A percentile compares a stretch with the other conserved stretches of the same genome.
Conservation (phyloP, 1,140 invertebrate species). For the Bombus confusus region DNA sequence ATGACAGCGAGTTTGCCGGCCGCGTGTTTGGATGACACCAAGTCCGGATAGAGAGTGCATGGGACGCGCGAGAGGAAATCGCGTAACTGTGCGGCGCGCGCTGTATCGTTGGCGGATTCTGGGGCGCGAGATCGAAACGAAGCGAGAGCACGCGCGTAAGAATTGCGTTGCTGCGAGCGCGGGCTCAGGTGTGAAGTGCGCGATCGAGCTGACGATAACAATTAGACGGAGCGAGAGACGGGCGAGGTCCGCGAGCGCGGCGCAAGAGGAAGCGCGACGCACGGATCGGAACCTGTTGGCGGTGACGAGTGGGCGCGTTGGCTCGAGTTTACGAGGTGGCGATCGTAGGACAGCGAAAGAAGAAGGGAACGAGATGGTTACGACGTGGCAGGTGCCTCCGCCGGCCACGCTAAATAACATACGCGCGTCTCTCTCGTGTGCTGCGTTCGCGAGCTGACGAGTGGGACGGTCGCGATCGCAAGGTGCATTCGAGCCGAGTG, state of each 20-base stretch:
- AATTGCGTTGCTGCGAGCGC: too few relatives aligned
- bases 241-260: background rate
- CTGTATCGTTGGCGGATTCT: too few relatives aligned
- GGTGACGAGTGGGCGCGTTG: constrained; percentile 67
- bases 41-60: too few relatives aligned
- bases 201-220: background rate
- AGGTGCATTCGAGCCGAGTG: constrained; percentile 14
- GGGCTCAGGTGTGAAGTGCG: background rate
- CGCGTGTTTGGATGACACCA: too few relatives aligned
- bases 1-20: too few relatives aligned
- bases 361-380: constrained; percentile 58
- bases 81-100: too few relatives aligned
- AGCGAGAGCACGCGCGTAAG: too few relatives aligned
- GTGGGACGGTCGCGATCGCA: constrained; percentile 28
- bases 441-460: constrained; percentile 21
- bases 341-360: constrained; percentile 51
- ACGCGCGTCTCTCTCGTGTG: constrained; percentile 39
- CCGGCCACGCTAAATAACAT: constrained; percentile 57
- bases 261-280: constrained; percentile 15
- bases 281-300: constrained; percentile 64
- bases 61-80: too few relatives aligned
- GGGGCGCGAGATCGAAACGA: too few relatives aligned
- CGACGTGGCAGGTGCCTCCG: constrained; percentile 53
- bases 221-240: background rate
- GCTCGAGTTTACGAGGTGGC: constrained; percentile 64